Evolutionary conservation across 2,888 invertebrate species (phyloP).

Genomic region (Seladonia tumulorum): DNA sequence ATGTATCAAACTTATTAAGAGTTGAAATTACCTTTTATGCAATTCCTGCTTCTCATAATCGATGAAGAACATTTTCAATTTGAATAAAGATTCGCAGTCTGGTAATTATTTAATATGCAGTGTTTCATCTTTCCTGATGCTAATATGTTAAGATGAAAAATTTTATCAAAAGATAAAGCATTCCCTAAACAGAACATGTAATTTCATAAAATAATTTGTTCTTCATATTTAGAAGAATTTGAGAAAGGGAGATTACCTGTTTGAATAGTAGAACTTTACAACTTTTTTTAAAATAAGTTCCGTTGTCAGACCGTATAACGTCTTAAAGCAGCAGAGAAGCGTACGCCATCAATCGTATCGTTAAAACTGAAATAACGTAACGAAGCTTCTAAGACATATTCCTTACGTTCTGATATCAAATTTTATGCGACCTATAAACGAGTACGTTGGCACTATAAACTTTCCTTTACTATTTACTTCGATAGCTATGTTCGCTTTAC

Average conservation of each 20-base stretch:
- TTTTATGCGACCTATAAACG: constrained; percentile 7
- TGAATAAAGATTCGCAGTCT: too few species aligned
- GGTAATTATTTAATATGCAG: too few species aligned
- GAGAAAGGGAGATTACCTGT: neutral
- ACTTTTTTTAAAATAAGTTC: neutral
- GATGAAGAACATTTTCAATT: too few species aligned
- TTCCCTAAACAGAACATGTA: neutral
- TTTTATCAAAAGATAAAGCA: neutral
- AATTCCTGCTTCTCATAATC: too few species aligned
- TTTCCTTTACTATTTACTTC: constrained; percentile 1
- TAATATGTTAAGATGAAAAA: neutral
- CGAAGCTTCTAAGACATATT: neutral
- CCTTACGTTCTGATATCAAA: constrained; percentile 7
- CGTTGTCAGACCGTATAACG: neutral
- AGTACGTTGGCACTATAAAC: constrained; percentile 16
- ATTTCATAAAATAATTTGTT: neutral
- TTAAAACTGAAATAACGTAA: neutral
- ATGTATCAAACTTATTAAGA: too few species aligned
- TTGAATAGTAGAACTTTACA: neutral
- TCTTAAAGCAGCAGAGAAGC: neutral
- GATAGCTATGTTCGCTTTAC: neutral
- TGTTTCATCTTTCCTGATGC: neutral
- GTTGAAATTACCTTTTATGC: too few species aligned
- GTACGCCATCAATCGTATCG: neutral
- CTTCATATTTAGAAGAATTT: neutral